phyloP scores from a whole-genome alignment of 2,888 invertebrate species.

The Acleris sparsana region DNA sequence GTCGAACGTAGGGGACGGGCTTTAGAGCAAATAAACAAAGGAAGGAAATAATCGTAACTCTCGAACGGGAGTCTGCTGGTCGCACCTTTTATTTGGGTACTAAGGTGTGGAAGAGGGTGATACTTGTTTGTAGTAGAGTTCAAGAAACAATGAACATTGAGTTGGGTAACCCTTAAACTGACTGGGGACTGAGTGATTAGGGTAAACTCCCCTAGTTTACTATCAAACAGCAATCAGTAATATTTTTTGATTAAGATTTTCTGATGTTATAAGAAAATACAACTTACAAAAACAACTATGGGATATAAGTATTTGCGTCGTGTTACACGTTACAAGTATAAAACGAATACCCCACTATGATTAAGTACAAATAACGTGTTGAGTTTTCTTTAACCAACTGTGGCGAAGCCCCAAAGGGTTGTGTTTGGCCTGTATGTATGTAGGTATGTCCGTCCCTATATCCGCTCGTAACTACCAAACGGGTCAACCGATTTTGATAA shows the following conservation, averaged over 20 bases:
- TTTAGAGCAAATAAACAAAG: neutral
- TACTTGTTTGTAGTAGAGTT: neutral
- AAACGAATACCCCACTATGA: neutral
- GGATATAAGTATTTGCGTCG: no score
- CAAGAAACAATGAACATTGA: neutral
- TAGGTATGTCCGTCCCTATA: no score
- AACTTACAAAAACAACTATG: no score
- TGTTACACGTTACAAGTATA: neutral
- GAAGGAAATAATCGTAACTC: constrained; percentile 4
- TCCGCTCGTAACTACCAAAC: no score
- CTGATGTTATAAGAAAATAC: no score
- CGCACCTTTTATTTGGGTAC: neutral
- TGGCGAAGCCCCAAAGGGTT: no score
- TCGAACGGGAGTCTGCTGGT: neutral
- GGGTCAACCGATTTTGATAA: no score
- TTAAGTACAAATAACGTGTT: neutral
- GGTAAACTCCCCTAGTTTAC: no score
- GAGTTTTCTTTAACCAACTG: neutral
- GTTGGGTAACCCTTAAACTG: neutral
- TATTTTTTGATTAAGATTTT: no score
- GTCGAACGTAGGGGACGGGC: neutral
- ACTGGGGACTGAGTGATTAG: no score
- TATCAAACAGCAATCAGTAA: no score
- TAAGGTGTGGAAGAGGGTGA: neutral
- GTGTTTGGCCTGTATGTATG: no score